Percentiles rank a stretch among this genome's conserved stretches.
These are phyloP conservation scores for Eulemur rufifrons DNA, from an alignment of 2,113 vertebrate species.

Conservation along the genomic window DNA sequence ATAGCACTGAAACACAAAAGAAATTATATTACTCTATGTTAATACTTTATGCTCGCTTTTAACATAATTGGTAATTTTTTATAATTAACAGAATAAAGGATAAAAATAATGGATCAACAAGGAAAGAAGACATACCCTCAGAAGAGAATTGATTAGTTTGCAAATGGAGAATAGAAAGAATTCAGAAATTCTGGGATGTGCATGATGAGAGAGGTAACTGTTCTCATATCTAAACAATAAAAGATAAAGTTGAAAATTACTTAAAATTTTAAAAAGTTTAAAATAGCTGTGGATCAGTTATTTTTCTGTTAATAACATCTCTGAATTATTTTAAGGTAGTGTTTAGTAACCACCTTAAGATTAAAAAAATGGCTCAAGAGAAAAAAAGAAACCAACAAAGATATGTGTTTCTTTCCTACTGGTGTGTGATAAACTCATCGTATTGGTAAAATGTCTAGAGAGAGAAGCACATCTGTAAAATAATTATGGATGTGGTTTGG, in stretches of 20 bases:
- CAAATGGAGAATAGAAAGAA: background rate
- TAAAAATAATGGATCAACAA: background rate
- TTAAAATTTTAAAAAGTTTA: background rate
- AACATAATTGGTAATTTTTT: background rate
- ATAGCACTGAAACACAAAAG: background rate
- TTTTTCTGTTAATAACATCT: background rate
- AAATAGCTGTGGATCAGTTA: background rate
- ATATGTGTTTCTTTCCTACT: rapidly evolving
- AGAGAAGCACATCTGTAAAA: background rate
- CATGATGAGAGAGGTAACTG: background rate
- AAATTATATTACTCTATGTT: background rate
- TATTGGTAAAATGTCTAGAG: background rate
- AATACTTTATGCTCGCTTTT: background rate
- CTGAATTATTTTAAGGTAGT: background rate
- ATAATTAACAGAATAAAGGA: background rate
- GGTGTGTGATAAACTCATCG: background rate
- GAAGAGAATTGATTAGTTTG: background rate
- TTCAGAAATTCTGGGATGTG: background rate
- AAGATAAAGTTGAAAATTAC: background rate
- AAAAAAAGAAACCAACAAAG: background rate
- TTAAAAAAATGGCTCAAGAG: background rate
- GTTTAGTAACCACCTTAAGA: background rate
- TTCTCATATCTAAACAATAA: background rate
- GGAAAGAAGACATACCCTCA: background rate
- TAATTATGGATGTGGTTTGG: background rate